A percentile compares a stretch with the other conserved stretches of the same genome.
Conservation (phyloP, 2,888 invertebrate species). For the Luffia ferchaultella region DNA sequence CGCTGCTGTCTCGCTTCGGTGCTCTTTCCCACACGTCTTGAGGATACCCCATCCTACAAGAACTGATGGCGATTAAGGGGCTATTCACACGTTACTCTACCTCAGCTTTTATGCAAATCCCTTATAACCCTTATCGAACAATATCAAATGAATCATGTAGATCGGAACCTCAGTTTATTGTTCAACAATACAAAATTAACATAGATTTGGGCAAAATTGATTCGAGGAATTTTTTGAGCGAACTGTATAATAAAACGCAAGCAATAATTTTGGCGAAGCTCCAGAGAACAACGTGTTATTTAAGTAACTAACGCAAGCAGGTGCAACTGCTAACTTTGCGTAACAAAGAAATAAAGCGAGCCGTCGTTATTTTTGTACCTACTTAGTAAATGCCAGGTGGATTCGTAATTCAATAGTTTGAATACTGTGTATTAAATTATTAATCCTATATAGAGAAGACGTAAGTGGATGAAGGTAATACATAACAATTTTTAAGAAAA, state of each 20-base stretch:
- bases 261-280: neutral
- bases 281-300: too few species aligned
- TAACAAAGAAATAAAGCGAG: too few species aligned
- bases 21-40: conserved; percentile 4
- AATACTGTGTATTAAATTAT: too few species aligned
- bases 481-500: too few species aligned
- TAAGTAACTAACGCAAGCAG: neutral
- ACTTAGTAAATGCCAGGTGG: too few species aligned
- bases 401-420: too few species aligned
- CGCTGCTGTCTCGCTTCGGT: conserved; percentile 33
- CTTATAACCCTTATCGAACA: neutral
- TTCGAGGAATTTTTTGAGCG: conserved; percentile 5
- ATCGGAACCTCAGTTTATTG: too few species aligned
- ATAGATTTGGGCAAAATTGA: conserved; percentile 5
- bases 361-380: too few species aligned
- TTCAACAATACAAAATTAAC: neutral
- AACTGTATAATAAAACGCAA: neutral
- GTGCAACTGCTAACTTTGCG: neutral
- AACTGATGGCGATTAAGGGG: neutral
- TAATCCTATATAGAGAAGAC: too few species aligned
- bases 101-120: neutral
- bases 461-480: too few species aligned
- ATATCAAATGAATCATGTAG: neutral
- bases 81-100: neutral
- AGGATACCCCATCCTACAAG: neutral